Evolutionary conservation across 2,113 vertebrate genomes (phyloP).

Genomic region (Panthera leo): DNA sequence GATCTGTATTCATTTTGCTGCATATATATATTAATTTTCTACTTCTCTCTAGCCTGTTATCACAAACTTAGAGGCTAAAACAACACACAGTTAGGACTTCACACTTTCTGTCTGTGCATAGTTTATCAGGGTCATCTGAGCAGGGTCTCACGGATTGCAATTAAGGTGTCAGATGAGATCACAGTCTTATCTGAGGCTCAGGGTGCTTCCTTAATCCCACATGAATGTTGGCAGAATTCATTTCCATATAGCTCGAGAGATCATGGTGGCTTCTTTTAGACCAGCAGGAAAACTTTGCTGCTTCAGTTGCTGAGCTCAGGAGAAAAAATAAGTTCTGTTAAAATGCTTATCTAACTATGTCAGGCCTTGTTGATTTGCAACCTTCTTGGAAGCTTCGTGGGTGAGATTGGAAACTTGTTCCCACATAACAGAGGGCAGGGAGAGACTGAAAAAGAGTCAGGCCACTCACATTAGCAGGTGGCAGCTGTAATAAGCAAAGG

Average conservation of each 20-base stretch:
- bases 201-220: neutral
- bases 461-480: neutral
- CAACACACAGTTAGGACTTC: neutral
- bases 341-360: neutral
- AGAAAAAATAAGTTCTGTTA: neutral
- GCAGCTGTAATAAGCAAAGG: neutral
- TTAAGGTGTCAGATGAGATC: rapidly evolving
- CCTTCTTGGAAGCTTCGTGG: neutral
- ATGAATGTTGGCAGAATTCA: neutral
- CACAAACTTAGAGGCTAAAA: neutral
- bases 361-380: neutral
- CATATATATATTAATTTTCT: neutral
- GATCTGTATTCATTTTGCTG: rapidly evolving
- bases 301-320: neutral
- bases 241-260: too few relatives aligned
- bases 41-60: neutral
- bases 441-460: neutral
- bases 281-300: neutral
- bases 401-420: neutral
- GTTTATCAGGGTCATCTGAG: neutral
- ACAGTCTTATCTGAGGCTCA: neutral
- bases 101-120: neutral
- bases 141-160: rapidly evolving
- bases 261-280: neutral
- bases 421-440: neutral